A percentile compares a stretch with the other conserved stretches of the same genome.
phyloP scores from a whole-genome alignment of 2,888 invertebrate genomes.

The Pseudococcus jackbeardsleyi region DNA sequence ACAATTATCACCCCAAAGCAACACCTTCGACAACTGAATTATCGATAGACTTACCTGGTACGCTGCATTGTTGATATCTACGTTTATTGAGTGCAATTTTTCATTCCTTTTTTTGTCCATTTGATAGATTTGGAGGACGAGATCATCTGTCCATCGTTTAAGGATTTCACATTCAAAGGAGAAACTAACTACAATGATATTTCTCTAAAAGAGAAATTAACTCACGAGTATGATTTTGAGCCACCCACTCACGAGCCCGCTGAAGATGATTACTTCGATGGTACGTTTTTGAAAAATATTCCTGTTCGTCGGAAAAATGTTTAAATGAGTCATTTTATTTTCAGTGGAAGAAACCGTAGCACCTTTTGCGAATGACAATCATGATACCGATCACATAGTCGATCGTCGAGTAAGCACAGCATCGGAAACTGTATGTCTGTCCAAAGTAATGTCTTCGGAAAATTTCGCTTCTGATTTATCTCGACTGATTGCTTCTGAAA shows the following conservation, averaged over 20 bases:
- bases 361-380: background rate
- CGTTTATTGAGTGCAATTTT: background rate
- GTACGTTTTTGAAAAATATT: background rate
- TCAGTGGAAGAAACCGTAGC: background rate
- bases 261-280: slow-evolving; percentile 23
- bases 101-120: background rate
- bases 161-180: background rate
- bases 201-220: slow-evolving; percentile 1
- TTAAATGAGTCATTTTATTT: background rate
- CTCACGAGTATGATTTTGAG: slow-evolving; percentile 14
- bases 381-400: background rate
- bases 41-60: slow-evolving; percentile 37
- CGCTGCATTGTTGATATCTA: background rate
- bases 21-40: background rate
- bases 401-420: too few species aligned
- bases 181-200: background rate
- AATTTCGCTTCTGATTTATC: slow-evolving; percentile 53
- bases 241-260: background rate
- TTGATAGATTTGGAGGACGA: slow-evolving; percentile 25
- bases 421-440: background rate
- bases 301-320: background rate
- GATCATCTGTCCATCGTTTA: slow-evolving; percentile 31
- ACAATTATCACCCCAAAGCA: background rate
- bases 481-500: slow-evolving; percentile 49
- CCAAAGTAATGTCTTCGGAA: slow-evolving; percentile 54